A percentile compares a stretch with the other conserved stretches of the same genome.
Evolutionary conservation across 2,113 vertebrate species (phyloP).

Genomic region (Xiphophorus hellerii): DNA sequence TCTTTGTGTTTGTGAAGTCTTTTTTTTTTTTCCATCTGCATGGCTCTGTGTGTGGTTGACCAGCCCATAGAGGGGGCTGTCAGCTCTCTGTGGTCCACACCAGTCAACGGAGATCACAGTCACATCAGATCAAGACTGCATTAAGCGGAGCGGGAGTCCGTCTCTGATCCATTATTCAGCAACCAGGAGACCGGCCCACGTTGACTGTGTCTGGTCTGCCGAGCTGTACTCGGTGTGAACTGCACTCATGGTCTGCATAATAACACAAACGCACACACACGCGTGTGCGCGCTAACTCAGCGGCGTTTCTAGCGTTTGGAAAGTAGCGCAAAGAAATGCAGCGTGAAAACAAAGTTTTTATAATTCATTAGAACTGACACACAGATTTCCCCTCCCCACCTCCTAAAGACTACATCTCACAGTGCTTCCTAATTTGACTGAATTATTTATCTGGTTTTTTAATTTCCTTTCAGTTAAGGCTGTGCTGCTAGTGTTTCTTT

Average conservation of each 20-base stretch:
- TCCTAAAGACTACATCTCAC: constrained; percentile 54
- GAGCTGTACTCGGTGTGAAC: constrained; percentile 77
- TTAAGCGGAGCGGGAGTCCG: constrained; percentile 77
- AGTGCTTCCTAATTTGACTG: constrained; percentile 62
- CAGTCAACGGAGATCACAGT: constrained; percentile 79
- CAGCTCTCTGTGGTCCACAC: constrained; percentile 73
- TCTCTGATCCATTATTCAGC: constrained; percentile 82
- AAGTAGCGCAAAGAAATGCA: constrained; percentile 77
- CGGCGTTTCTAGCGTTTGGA: constrained; percentile 68
- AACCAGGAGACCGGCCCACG: constrained; percentile 74
- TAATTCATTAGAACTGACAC: constrained; percentile 75
- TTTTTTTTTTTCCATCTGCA: constrained; percentile 13
- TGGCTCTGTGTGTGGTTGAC: constrained; percentile 50
- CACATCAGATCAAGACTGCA: constrained; percentile 80
- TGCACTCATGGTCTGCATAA: constrained; percentile 75
- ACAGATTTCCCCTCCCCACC: constrained; percentile 31
- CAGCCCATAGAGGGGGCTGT: constrained; percentile 65
- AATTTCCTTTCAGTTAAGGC: constrained; percentile 73
- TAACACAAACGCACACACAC: constrained; percentile 40
- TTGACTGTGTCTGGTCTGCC: constrained; percentile 77
- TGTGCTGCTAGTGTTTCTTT: constrained; percentile 28
- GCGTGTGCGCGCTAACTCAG: neutral
- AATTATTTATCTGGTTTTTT: constrained; percentile 75
- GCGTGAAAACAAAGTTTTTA: constrained; percentile 79
- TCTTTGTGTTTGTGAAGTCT: constrained; percentile 38